Evolutionary conservation across 2,113 vertebrate genomes (phyloP).

Genomic region (Semnornis frantzii): DNA sequence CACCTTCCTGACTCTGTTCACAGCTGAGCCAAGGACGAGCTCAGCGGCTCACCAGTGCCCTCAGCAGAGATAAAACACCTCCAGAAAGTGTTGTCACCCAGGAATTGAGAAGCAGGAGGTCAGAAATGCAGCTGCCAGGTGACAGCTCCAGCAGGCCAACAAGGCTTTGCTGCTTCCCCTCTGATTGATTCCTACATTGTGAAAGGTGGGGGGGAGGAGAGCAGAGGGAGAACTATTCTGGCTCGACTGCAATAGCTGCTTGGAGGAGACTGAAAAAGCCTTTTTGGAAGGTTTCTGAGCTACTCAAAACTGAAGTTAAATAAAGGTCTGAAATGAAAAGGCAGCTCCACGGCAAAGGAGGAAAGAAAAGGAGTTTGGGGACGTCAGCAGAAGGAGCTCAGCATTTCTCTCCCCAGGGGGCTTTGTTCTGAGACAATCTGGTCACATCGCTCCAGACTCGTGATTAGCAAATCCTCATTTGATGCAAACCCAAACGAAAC

Average conservation of each 20-base stretch:
- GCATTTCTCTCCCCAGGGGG: background rate
- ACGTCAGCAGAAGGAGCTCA: slow-evolving; percentile 23
- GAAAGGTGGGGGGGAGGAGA: slow-evolving; percentile 32
- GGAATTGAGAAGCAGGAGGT: slow-evolving; percentile 14
- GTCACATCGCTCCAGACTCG: slow-evolving; percentile 13
- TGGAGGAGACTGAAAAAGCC: slow-evolving; percentile 48
- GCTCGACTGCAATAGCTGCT: slow-evolving; percentile 32
- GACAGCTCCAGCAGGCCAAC: slow-evolving; percentile 28
- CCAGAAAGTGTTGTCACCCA: background rate
- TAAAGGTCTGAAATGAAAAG: slow-evolving; percentile 64
- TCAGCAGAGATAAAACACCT: background rate
- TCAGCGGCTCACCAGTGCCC: background rate
- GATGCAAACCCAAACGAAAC: background rate
- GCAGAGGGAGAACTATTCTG: slow-evolving; percentile 51
- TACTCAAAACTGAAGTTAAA: slow-evolving; percentile 50
- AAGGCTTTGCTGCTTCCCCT: background rate
- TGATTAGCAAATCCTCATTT: slow-evolving; percentile 23
- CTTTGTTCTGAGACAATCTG: slow-evolving; percentile 42
- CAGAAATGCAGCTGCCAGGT: slow-evolving; percentile 6
- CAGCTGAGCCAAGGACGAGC: background rate
- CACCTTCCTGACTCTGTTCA: background rate
- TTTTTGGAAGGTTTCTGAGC: background rate
- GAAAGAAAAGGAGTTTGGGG: background rate
- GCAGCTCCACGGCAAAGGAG: slow-evolving; percentile 23
- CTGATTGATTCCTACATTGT: slow-evolving; percentile 63